Conservation (phyloP, 2,797 vertebrate genomes). For the Rhinogobio ventralis region DNA sequence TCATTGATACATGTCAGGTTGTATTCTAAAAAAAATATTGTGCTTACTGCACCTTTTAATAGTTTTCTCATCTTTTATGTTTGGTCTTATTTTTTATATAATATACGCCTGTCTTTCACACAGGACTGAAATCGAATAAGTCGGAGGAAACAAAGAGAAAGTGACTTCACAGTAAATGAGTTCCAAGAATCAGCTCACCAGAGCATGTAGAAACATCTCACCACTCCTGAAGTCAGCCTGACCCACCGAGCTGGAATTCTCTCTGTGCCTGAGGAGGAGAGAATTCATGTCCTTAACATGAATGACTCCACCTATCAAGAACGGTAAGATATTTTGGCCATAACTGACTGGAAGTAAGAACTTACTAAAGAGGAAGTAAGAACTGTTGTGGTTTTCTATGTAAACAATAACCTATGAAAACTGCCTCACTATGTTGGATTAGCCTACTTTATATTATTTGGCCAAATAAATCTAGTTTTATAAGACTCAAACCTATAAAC, state of each 20-base stretch:
- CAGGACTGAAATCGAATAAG: background rate
- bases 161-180: background rate
- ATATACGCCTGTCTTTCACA: background rate
- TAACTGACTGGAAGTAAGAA: conserved; percentile 5
- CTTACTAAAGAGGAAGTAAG: conserved; percentile 2
- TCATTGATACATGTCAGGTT: background rate
- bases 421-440: background rate
- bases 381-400: background rate
- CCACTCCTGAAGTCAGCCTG: conserved; percentile 59
- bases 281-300: background rate
- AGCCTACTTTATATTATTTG: background rate
- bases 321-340: background rate
- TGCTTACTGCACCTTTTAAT: background rate
- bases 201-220: conserved; percentile 70
- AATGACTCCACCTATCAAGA: conserved; percentile 8
- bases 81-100: too few relatives aligned
- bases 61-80: background rate
- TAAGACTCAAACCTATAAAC: conserved; percentile 5
- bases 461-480: background rate
- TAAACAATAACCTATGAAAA: background rate
- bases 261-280: conserved; percentile 31
- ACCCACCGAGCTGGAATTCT: conserved; percentile 67
- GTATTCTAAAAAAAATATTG: background rate
- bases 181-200: conserved; percentile 23
- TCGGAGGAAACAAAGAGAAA: background rate